Conservation (phyloP, 2,113 vertebrate species). For the Eudorcas thomsonii region DNA sequence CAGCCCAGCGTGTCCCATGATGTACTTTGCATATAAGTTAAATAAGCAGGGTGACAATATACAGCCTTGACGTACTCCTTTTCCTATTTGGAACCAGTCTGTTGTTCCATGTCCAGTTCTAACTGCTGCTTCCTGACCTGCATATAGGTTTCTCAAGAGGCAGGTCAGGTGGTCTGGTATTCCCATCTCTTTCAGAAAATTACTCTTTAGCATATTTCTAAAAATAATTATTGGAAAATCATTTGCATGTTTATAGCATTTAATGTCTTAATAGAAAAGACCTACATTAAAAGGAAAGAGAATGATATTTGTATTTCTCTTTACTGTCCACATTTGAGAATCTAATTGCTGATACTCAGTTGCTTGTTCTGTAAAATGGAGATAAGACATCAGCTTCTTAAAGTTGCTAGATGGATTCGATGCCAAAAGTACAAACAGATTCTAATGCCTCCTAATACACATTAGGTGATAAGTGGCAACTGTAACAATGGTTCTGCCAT, state of each 20-base stretch:
- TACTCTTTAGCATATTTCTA: not conserved
- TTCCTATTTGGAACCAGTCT: too few species aligned
- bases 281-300: not conserved
- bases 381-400: not conserved
- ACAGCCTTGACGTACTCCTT: too few species aligned
- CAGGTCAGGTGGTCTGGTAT: too few species aligned
- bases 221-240: constrained; percentile 23
- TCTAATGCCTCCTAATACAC: not conserved
- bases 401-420: not conserved
- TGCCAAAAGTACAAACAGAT: not conserved
- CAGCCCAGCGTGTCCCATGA: too few species aligned
- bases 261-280: constrained; percentile 20
- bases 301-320: constrained; percentile 26
- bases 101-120: too few species aligned
- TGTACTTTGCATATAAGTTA: too few species aligned
- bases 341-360: not conserved
- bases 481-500: not conserved
- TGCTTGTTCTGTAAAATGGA: not conserved
- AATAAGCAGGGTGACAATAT: too few species aligned
- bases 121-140: too few species aligned
- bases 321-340: not conserved
- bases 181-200: not conserved
- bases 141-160: too few species aligned
- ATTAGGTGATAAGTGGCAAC: not conserved
- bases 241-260: not conserved